Conservation (phyloP, 2,888 invertebrate genomes). For the Subacronicta megacephala region DNA sequence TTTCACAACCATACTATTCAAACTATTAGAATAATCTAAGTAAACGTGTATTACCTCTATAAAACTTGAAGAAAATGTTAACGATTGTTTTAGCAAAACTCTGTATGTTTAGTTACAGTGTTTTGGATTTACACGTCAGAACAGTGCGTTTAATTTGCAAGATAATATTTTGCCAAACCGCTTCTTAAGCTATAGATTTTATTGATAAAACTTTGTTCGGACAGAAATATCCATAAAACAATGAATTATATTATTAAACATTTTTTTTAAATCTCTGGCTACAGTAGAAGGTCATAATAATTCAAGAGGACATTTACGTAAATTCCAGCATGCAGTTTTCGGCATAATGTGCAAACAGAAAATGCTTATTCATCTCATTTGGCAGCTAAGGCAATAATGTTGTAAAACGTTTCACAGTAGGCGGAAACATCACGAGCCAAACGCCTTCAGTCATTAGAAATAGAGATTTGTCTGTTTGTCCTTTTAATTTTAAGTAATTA, state of each 20-base stretch:
- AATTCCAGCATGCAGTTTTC: background rate
- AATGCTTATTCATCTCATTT: conserved; percentile 24
- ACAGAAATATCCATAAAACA: no score
- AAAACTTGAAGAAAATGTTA: no score
- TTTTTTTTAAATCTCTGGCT: background rate
- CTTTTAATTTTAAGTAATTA: conserved; percentile 13
- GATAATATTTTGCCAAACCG: no score
- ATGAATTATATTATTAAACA: background rate
- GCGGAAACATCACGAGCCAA: conserved; percentile 17
- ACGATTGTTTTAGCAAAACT: no score
- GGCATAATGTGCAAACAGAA: background rate
- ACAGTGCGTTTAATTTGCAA: no score
- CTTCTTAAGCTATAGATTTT: no score
- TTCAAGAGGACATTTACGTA: background rate
- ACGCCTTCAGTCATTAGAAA: conserved; percentile 21
- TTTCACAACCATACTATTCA: no score
- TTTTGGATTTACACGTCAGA: no score
- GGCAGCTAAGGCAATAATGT: conserved; percentile 7
- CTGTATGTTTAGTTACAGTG: no score
- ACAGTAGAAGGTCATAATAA: background rate
- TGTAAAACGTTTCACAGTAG: conserved; percentile 9
- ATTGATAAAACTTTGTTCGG: no score
- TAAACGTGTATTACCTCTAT: no score
- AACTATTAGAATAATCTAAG: no score
- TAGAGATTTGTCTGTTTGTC: conserved; percentile 8